Percentiles rank a stretch among this genome's conserved stretches.
Evolutionary conservation across 2,113 vertebrate genomes (phyloP).

Genomic region (Sardina pilchardus): DNA sequence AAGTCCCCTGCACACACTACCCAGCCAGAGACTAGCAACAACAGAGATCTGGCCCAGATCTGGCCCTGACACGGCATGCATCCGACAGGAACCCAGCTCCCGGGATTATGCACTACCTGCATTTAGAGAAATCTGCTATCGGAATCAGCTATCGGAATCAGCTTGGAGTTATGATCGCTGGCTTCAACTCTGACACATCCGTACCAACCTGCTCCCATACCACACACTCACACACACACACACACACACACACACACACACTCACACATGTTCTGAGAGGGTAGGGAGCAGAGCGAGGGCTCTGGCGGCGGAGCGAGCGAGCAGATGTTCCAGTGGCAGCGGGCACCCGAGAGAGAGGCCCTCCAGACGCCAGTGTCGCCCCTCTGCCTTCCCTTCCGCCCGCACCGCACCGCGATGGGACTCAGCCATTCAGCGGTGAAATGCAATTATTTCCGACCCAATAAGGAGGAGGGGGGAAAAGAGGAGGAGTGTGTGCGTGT

Average conservation of each 20-base stretch:
- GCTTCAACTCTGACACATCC: no score
- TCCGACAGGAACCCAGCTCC: no score
- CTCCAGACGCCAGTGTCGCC: conserved; percentile 50
- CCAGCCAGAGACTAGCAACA: no score
- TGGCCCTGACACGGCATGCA: no score
- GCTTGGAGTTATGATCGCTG: no score
- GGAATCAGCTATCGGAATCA: no score
- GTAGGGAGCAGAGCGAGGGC: conserved; percentile 6
- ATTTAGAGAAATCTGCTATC: no score
- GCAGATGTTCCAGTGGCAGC: conserved; percentile 37
- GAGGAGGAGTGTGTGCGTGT: background rate
- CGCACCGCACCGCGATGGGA: conserved; percentile 51
- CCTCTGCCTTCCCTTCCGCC: background rate
- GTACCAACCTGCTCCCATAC: no score
- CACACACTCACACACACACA: no score
- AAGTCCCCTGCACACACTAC: no score
- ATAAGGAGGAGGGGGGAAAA: conserved; percentile 52
- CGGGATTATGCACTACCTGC: no score
- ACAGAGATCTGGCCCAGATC: no score
- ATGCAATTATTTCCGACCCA: conserved; percentile 73
- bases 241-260: background rate
- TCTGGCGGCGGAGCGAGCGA: background rate
- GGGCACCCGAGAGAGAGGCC: conserved; percentile 41
- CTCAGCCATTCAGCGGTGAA: conserved; percentile 69
- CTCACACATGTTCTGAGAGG: background rate